A percentile compares a stretch with the other conserved stretches of the same genome.
Conservation (phyloP, 2,113 vertebrate species). For the Notothenia coriiceps region DNA sequence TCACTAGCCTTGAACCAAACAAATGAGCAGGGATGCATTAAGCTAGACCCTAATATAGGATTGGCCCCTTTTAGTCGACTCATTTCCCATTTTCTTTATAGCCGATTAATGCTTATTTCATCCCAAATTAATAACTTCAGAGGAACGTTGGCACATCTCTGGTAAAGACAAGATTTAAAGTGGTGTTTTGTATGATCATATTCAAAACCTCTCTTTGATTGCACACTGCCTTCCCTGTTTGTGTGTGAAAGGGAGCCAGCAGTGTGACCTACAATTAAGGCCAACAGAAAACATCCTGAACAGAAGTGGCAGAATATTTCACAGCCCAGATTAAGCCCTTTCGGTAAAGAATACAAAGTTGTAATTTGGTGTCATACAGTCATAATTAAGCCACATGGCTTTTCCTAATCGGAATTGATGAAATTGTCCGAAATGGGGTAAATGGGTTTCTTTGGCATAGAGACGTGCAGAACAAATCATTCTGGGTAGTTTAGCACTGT, state of each 20-base stretch:
- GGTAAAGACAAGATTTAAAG: no score
- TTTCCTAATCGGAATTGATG: not conserved
- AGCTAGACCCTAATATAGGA: not conserved
- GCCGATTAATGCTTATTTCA: no score
- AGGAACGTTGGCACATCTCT: no score
- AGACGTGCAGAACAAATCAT: not conserved
- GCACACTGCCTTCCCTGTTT: constrained; percentile 40
- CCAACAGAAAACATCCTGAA: constrained; percentile 46
- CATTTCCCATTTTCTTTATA: no score
- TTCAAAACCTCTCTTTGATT: constrained; percentile 55
- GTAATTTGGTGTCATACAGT: constrained; percentile 2
- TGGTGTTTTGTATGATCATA: constrained; percentile 20
- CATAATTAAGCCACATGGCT: not conserved
- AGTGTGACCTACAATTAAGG: constrained; percentile 55
- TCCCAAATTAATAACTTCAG: no score
- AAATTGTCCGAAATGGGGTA: not conserved
- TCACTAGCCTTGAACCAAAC: not conserved
- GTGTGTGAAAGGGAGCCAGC: constrained; percentile 47
- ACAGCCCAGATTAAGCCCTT: constrained; percentile 23
- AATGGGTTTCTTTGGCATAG: constrained; percentile 12
- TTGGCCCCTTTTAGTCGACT: no score
- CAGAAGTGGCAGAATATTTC: constrained; percentile 60
- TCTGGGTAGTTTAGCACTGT: constrained; percentile 25
- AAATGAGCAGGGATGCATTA: constrained; percentile 6
- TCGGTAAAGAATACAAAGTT: constrained; percentile 20